Evolutionary conservation across 2,113 vertebrate genomes (phyloP).

Genomic region (Labrus mixtus): DNA sequence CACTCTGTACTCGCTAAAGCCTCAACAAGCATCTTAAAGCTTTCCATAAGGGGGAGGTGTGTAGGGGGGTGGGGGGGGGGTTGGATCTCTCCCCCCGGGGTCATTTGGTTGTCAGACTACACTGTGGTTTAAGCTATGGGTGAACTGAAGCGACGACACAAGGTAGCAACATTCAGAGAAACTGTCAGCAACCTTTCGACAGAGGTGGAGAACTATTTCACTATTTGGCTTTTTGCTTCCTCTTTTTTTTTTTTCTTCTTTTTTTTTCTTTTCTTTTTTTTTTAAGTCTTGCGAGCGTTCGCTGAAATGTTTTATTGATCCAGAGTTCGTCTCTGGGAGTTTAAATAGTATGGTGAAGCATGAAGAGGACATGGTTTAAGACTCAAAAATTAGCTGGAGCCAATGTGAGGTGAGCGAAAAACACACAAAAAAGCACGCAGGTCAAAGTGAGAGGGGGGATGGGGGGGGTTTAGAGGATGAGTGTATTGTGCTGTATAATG

Average conservation of each 20-base stretch:
- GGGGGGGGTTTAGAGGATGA: slow-evolving; percentile 53
- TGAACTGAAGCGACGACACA: slow-evolving; percentile 66
- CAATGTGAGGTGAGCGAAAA: slow-evolving; percentile 43
- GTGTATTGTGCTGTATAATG: slow-evolving; percentile 78
- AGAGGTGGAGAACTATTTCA: slow-evolving; percentile 66
- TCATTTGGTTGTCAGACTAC: slow-evolving; percentile 83
- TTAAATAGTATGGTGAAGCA: slow-evolving; percentile 29
- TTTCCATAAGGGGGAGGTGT: slow-evolving; percentile 67
- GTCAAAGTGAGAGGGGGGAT: slow-evolving; percentile 9
- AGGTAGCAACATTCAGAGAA: slow-evolving; percentile 68
- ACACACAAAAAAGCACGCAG: slow-evolving; percentile 30
- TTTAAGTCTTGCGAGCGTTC: slow-evolving; percentile 49
- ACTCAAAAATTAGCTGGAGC: slow-evolving; percentile 63
- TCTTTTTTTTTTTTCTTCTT: slow-evolving; percentile 65
- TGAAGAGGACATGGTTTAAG: slow-evolving; percentile 64
- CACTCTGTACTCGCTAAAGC: slow-evolving; percentile 79
- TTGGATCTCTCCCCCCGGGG: slow-evolving; percentile 63
- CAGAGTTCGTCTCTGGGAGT: slow-evolving; percentile 52
- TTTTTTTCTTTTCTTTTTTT: slow-evolving; percentile 50
- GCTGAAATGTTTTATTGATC: slow-evolving; percentile 58
- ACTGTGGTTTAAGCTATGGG: slow-evolving; percentile 73
- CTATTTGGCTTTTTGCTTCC: slow-evolving; percentile 80
- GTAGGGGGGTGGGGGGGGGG: background rate
- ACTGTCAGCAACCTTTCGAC: slow-evolving; percentile 62
- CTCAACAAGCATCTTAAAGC: slow-evolving; percentile 82